Evolutionary conservation across 2,797 vertebrate genomes (phyloP), one percentile per base, ranked within the genome.

Genomic region (Ceryle rudis): DNA sequence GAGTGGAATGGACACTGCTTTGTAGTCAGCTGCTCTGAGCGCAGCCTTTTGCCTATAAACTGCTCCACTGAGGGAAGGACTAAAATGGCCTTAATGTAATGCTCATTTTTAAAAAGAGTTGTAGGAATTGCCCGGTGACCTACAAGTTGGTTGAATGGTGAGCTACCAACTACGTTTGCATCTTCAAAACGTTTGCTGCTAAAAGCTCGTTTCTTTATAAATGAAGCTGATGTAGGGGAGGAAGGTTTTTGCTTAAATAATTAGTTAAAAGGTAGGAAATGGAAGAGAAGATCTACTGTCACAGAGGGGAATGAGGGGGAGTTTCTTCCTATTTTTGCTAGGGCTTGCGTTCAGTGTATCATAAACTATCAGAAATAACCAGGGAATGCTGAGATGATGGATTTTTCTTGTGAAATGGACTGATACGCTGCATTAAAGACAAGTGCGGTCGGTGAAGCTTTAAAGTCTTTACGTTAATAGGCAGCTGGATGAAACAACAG

Each of bases 91-190:
- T 80, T 52, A 12, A 11, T 14, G 10, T 23, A 54, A 29, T 23
- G 11, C 33, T 87, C 2, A 12, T 67, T 81, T 62, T 17, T n/a
- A 23, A 11, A 22, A 47, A 49, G 16, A 57, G 5, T 39, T 67
- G 29, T 37, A 22, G 31, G 37, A 58, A 22, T 3, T 64, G 11
- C 26, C 14, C 29, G 42, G 41, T 9, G 11, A 78, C 5, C 49
- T 62, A 12, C 10, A 0, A 2, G 9, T 29, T 72, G 35, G 26
- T 52, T 86, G 33, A 78, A 4, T 26, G 22, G 28, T 22, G 15
- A 35, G 19, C 20, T 60, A 0, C 21, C 12, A 9, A 6, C 25
- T 54, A 3, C 0, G 0, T 47, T 49, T 13, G 23, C 20, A 5
- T 73, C 57, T 58, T 44, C 33, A 33, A n/a, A 67, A 42, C 10